These are phyloP conservation scores for Caenorhabditis parvicauda DNA, from an alignment of 2,888 invertebrate genomes.

Conservation along the genomic window DNA sequence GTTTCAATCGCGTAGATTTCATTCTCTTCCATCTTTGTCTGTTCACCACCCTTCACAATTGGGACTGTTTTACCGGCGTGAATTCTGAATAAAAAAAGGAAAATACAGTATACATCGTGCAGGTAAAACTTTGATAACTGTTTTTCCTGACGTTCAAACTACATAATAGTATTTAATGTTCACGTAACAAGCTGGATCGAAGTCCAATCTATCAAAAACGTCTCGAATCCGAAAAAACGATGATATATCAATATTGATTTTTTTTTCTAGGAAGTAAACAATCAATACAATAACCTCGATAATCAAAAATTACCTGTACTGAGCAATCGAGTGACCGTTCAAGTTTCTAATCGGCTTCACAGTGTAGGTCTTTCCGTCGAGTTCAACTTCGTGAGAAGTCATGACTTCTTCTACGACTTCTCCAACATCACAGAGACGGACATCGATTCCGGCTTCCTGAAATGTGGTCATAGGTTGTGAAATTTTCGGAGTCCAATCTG, in stretches of 20 bases:
- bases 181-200: no score
- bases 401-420: slow-evolving; percentile 95
- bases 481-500: no score
- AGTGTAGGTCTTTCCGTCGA: slow-evolving; percentile 89
- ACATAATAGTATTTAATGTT: no score
- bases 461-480: no score
- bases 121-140: no score
- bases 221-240: not conserved
- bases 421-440: slow-evolving; percentile 90
- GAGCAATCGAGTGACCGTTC: slow-evolving; percentile 98
- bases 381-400: slow-evolving; percentile 97
- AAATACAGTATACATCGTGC: no score
- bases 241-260: not conserved
- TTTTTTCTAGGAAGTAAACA: not conserved
- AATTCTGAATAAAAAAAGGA: slow-evolving; percentile 61
- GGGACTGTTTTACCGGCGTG: slow-evolving; percentile 97
- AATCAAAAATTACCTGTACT: slow-evolving; percentile 71
- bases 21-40: slow-evolving; percentile 83
- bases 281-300: not conserved
- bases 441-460: slow-evolving; percentile 90
- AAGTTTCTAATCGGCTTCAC: slow-evolving; percentile 95
- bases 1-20: slow-evolving; percentile 96
- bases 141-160: no score
- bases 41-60: slow-evolving; percentile 97
- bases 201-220: no score